Conservation (phyloP, 2,113 vertebrate species). For the Puma concolor region DNA sequence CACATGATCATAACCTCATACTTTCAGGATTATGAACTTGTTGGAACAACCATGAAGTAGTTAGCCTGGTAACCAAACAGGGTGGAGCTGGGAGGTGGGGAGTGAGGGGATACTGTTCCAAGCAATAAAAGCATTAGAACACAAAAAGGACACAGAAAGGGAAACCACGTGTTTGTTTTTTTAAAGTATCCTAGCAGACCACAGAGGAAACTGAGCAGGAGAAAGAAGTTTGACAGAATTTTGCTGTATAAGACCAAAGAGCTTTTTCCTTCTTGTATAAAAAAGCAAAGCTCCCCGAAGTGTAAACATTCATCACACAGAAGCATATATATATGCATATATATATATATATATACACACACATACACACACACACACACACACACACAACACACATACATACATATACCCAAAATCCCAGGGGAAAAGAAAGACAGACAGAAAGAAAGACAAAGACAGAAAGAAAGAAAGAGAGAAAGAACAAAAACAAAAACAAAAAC, state of each 20-base stretch:
- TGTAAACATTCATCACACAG: neutral
- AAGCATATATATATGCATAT: neutral
- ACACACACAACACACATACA: too few species aligned
- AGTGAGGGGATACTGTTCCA: neutral
- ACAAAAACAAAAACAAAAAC: neutral
- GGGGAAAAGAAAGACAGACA: neutral
- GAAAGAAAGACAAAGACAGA: neutral
- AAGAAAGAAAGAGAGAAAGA: too few species aligned
- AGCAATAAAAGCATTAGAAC: neutral
- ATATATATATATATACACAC: fast-evolving
- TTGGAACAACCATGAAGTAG: neutral
- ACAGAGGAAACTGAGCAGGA: neutral
- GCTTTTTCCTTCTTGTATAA: neutral
- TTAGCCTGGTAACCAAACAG: neutral
- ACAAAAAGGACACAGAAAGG: neutral
- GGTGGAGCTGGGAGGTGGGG: neutral
- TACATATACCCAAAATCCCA: neutral
- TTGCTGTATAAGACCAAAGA: neutral
- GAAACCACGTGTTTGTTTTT: neutral
- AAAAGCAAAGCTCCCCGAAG: neutral
- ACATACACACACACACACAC: too few species aligned
- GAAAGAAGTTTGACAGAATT: neutral
- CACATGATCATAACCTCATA: neutral
- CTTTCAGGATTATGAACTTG: neutral
- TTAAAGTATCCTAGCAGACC: neutral